Percentiles rank a stretch among this genome's conserved stretches.
phyloP scores from a whole-genome alignment of 2,888 invertebrate species.

The Ceratothoa steindachneri region DNA sequence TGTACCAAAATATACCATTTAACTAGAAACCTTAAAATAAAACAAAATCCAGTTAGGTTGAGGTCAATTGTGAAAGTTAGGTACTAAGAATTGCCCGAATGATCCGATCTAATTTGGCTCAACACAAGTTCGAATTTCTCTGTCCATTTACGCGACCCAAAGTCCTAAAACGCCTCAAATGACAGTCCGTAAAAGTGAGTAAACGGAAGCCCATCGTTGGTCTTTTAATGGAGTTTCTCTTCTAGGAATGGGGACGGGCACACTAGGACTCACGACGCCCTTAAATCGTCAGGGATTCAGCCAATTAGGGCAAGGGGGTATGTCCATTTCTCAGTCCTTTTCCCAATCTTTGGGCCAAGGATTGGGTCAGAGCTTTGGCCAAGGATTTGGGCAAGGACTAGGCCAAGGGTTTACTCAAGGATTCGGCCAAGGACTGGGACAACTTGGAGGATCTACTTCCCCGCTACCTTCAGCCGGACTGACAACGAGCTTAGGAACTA shows the following conservation, averaged over 20 bases:
- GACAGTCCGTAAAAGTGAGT: too few relatives aligned
- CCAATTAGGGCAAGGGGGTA: conserved; percentile 34
- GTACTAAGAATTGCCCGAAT: too few relatives aligned
- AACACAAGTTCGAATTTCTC: too few relatives aligned
- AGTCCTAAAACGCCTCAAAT: too few relatives aligned
- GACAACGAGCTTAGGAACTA: conserved; percentile 9
- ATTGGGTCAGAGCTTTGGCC: conserved; percentile 32
- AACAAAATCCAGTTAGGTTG: too few relatives aligned
- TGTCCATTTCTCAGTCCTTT: conserved; percentile 39
- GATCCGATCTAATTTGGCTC: too few relatives aligned
- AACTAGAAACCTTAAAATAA: too few relatives aligned
- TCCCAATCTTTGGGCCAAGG: conserved; percentile 25
- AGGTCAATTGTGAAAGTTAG: too few relatives aligned
- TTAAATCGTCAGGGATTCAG: conserved; percentile 38
- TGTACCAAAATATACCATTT: too few relatives aligned
- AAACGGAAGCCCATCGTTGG: too few relatives aligned
- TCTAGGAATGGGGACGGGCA: conserved; percentile 37
- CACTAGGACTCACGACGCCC: conserved; percentile 32
- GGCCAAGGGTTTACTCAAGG: conserved; percentile 30
- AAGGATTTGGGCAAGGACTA: conserved; percentile 33
- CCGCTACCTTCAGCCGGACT: conserved; percentile 28
- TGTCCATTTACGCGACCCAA: too few relatives aligned
- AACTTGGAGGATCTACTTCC: conserved; percentile 31
- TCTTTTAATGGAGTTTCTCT: too few relatives aligned
- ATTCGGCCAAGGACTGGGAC: conserved; percentile 27